Evolutionary conservation across 2,888 invertebrate genomes (phyloP).

Genomic region (Maniola hyperantus): DNA sequence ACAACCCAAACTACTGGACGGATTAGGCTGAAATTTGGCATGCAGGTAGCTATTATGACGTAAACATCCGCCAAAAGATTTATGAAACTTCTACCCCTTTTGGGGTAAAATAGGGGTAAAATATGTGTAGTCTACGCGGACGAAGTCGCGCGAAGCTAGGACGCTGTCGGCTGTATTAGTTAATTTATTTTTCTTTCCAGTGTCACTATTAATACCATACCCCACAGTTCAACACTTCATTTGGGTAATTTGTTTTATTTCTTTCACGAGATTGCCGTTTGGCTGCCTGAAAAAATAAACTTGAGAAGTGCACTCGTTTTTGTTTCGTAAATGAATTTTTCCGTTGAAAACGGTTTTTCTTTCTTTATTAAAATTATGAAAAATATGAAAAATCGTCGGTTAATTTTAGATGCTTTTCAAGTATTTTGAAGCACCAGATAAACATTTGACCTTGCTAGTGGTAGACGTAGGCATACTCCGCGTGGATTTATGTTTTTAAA

Average conservation of each 20-base stretch:
- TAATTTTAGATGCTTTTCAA: constrained; percentile 12
- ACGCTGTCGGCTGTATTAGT: too few relatives aligned
- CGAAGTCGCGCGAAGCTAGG: too few relatives aligned
- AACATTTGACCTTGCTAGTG: neutral
- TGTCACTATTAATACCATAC: constrained; percentile 44
- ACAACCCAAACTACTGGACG: too few relatives aligned
- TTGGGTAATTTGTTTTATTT: constrained; percentile 45
- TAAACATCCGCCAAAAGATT: too few relatives aligned
- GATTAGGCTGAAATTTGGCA: too few relatives aligned
- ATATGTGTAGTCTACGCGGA: too few relatives aligned
- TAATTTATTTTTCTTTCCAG: constrained; percentile 42
- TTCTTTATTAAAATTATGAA: neutral
- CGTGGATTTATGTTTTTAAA: too few relatives aligned
- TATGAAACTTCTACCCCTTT: too few relatives aligned
- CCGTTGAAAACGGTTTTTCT: neutral
- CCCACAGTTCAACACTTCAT: constrained; percentile 55
- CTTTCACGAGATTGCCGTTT: neutral
- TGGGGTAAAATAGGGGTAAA: too few relatives aligned
- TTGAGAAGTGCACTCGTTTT: constrained; percentile 1
- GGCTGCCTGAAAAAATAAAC: neutral
- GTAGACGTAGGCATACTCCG: too few relatives aligned
- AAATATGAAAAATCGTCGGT: neutral
- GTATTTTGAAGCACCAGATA: too few relatives aligned
- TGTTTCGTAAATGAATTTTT: constrained; percentile 5
- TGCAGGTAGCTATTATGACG: too few relatives aligned